Percentiles rank a stretch among this genome's conserved stretches.
Conservation (phyloP, 2,888 invertebrate genomes). For the Drosophila mettleri region DNA sequence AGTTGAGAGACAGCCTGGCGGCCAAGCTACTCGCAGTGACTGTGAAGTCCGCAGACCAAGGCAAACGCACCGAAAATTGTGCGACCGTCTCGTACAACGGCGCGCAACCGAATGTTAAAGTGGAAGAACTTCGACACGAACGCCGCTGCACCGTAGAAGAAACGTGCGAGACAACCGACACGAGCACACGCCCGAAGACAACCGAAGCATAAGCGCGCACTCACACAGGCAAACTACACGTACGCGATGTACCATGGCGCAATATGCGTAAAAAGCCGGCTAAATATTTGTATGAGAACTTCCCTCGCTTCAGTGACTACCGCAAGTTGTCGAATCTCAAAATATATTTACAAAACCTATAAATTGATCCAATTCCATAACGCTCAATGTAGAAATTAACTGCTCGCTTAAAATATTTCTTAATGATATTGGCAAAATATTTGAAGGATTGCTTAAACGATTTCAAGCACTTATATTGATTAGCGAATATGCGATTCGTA, state of each 20-base stretch:
- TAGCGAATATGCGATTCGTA: not conserved
- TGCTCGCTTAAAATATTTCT: too few species aligned
- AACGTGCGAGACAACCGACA: slow-evolving; percentile 23
- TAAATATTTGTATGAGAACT: slow-evolving; percentile 8
- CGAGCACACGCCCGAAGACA: slow-evolving; percentile 23
- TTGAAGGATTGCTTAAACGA: too few species aligned
- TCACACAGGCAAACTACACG: slow-evolving; percentile 3
- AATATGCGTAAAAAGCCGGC: slow-evolving; percentile 25
- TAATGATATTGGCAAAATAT: not conserved
- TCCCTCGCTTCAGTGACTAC: not conserved
- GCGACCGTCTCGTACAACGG: slow-evolving; percentile 85
- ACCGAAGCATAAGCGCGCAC: slow-evolving; percentile 30
- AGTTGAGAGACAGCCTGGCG: slow-evolving; percentile 35
- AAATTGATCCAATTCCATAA: not conserved
- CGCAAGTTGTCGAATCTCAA: not conserved
- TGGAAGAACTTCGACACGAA: slow-evolving; percentile 66
- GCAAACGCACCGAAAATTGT: slow-evolving; percentile 80
- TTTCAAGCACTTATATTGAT: not conserved
- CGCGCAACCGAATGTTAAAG: slow-evolving; percentile 84
- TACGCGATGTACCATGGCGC: slow-evolving; percentile 40
- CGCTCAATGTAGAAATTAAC: too few species aligned
- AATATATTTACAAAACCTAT: not conserved
- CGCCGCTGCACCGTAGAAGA: slow-evolving; percentile 42
- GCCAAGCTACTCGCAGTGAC: slow-evolving; percentile 44
- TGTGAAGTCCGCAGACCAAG: slow-evolving; percentile 12